Evolutionary conservation across 2,113 vertebrate genomes (phyloP), one percentile per base, ranked within the genome.

Genomic region (Paramisgurnus dabryanus): DNA sequence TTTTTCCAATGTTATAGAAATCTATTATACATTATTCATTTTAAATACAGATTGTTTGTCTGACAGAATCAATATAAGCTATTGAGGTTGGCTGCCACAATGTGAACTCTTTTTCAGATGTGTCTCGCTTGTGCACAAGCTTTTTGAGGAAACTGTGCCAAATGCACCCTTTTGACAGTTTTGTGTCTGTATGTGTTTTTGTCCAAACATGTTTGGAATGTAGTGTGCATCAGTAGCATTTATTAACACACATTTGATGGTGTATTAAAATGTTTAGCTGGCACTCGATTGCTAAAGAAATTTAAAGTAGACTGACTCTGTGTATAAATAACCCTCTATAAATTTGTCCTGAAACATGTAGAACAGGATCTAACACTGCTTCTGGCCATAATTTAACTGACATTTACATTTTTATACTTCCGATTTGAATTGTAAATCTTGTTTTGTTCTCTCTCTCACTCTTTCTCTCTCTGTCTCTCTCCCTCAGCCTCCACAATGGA

Each of bases 401-500:
- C 55, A 12, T 53, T 53, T 58, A 17, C 55, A n/a, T 58, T 15
- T 7, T n/a, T 58, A 7, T 17, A 7, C 55, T 2, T 2, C 3
- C 18, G 13, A 69, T 69, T 71, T 39, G n/a, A 61, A 61, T 27
- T 47, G 41, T 13, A 43, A 22, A 2, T 53, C n/a, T 79, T 61
- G 73, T 76, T 83, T 80, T n/a, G 13, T 77, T 75, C 76, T 74
- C 10, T 83, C 68, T 82, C 45, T 84, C 1, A 1, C 27, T 27
- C 27, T 27, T 2, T 27, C 27, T 27, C 27, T 27, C 1, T 27
- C 27, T 34, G 3, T 34, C 27, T 34, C 57, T 81, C 57, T 81
- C n/a, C 15, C 10, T 22, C 83, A 93, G 91, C 87, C 22, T 91
- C 90, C 9, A 70, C 88, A 39, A 79, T 85, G 82, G 85, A 89